These are phyloP conservation scores for Sminthurinus signatus DNA, from an alignment of 1,140 invertebrate genomes.

Conservation along the genomic window DNA sequence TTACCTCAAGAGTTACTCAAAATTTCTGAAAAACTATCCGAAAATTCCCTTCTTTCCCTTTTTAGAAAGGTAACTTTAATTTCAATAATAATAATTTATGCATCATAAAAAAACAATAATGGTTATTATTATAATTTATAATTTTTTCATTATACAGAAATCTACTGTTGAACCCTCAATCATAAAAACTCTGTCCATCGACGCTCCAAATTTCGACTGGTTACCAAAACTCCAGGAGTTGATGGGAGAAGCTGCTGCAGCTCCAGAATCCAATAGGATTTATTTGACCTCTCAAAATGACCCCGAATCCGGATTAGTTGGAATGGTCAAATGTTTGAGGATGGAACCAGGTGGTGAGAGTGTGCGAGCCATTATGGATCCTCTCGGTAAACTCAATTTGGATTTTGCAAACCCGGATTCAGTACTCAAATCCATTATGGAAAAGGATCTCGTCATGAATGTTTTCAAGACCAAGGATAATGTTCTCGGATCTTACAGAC, in stretches of 20 bases:
- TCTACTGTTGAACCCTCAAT: background rate
- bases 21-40: too few relatives aligned
- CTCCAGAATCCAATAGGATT: background rate
- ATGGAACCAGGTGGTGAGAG: constrained; percentile 60
- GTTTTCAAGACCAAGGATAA: constrained; percentile 19
- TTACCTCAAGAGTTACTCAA: too few relatives aligned
- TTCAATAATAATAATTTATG: too few relatives aligned
- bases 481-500: constrained; percentile 23
- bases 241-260: background rate
- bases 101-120: too few relatives aligned
- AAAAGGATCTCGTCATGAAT: constrained; percentile 5
- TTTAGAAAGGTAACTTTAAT: too few relatives aligned
- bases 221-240: constrained; percentile 65
- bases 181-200: constrained; percentile 46
- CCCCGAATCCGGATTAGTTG: constrained; percentile 68
- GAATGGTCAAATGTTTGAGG: constrained; percentile 80
- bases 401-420: background rate
- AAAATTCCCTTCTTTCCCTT: too few relatives aligned
- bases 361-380: constrained; percentile 51
- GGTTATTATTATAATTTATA: too few relatives aligned
- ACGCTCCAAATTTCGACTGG: constrained; percentile 59
- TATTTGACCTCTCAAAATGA: constrained; percentile 54
- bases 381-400: background rate
- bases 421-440: background rate
- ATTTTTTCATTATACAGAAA: background rate